phyloP scores from a whole-genome alignment of 2,888 invertebrate genomes.

The Amblyjoppa proteus region DNA sequence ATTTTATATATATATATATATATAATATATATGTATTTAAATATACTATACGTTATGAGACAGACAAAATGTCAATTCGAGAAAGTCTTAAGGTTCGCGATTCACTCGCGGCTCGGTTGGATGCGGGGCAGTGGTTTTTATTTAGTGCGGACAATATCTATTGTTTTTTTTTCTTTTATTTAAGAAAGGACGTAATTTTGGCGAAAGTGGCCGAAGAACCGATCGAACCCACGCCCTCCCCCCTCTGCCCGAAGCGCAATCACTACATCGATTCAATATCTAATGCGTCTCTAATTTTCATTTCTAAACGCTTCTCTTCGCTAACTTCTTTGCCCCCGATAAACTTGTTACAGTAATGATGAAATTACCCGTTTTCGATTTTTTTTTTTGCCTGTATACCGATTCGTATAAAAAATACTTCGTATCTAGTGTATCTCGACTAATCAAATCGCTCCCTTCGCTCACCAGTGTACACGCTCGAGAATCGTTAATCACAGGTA shows the following conservation, averaged over 20 bases:
- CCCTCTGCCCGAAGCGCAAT: slow-evolving; percentile 29
- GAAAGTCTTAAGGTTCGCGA: slow-evolving; percentile 24
- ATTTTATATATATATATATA: slow-evolving; percentile 20
- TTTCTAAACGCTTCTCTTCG: slow-evolving; percentile 4
- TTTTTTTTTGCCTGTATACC: slow-evolving; percentile 56
- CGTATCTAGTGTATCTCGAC: slow-evolving; percentile 48
- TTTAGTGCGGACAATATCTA: slow-evolving; percentile 19
- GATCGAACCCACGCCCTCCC: slow-evolving; percentile 23
- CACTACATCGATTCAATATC: slow-evolving; percentile 7
- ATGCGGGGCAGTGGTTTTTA: slow-evolving; percentile 32
- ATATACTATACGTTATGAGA: slow-evolving; percentile 34
- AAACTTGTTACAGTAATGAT: slow-evolving; percentile 33
- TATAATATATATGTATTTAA: slow-evolving; percentile 14
- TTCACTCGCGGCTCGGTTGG: slow-evolving; percentile 36
- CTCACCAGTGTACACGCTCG: slow-evolving; percentile 45
- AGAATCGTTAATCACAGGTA: slow-evolving; percentile 65
- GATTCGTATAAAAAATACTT: slow-evolving; percentile 75
- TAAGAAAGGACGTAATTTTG: slow-evolving; percentile 23
- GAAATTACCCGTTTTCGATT: slow-evolving; percentile 32
- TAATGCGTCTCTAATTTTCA: background rate
- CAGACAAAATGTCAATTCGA: slow-evolving; percentile 44
- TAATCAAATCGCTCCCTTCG: slow-evolving; percentile 43
- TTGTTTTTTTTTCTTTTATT: background rate
- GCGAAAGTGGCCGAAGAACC: slow-evolving; percentile 31
- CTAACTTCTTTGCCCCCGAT: background rate